Evolutionary conservation across 2,888 invertebrate species (phyloP), one percentile per base, ranked within the genome.

Genomic region (Unio pictorum): DNA sequence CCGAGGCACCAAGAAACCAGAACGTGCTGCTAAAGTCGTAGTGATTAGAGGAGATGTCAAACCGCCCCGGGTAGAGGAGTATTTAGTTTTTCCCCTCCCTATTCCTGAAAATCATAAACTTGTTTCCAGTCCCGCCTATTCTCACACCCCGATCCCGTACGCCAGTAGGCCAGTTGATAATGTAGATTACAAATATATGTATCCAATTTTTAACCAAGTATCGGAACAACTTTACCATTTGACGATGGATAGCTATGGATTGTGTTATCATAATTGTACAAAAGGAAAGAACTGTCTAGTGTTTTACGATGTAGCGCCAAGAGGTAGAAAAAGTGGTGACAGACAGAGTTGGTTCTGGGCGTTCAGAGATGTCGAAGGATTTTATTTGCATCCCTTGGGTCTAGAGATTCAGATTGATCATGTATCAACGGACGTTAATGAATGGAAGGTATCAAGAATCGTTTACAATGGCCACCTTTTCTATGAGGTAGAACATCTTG

Each of bases 401-500:
- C 69, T 87, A 23, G 84, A 85, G 59, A 73, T 87, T 55, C 82
- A 82, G 67, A 81, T 86, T 23, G 79, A 86, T 57, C 84, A 84
- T 66, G 63, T 66, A 26, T 83, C 83, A 8, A 76, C 75, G 23
- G 73, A 84, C 65, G 66, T 78, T 3, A 71, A 63, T 18, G 65
- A 81, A 18, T 87, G 87, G 87, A 69, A 69, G 20, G 80, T 87
- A 7, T 75, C 73, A 18, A 76, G 77, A 61, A 71, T 85, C 15
- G 78, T 82, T 28, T 86, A 86, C 71, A 85, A 84, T 60, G 85
- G 84, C 2, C 81, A 83, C 34, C 74, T 85, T 61, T 81, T 83
- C 61, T 82, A 81, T 67, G 78, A 76, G 11, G 73, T 83, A 0
- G 75, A 78, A 20, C 81, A 82, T 60, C 72, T 86, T 18, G 64